Percentiles rank a stretch among this genome's conserved stretches.
Conservation (phyloP, 1,140 invertebrate genomes). For the Pseudomyrmex dendroicus region DNA sequence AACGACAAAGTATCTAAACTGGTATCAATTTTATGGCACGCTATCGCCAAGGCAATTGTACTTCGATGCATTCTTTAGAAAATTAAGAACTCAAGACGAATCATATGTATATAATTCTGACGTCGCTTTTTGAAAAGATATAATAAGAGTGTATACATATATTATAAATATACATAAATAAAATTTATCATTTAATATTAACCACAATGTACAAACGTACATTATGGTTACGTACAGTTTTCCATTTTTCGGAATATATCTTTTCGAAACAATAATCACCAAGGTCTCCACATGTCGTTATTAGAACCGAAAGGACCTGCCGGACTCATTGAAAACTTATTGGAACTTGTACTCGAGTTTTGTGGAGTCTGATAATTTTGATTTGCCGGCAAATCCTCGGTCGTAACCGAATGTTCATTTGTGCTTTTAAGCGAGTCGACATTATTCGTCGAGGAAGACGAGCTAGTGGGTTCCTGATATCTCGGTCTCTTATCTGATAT, state of each 20-base stretch:
- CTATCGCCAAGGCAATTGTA: not conserved
- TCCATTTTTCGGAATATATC: not conserved
- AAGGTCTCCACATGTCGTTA: constrained; percentile 85
- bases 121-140: no score
- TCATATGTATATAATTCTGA: no score
- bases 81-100: not conserved
- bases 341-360: constrained; percentile 76
- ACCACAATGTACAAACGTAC: no score
- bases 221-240: no score
- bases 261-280: constrained; percentile 75
- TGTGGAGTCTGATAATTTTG: constrained; percentile 65
- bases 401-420: constrained; percentile 70
- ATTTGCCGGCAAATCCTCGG: constrained; percentile 76
- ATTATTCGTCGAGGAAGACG: constrained; percentile 57
- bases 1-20: constrained; percentile 13
- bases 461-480: constrained; percentile 77
- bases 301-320: constrained; percentile 76
- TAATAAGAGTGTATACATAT: no score
- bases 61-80: not conserved
- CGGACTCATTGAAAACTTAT: constrained; percentile 74
- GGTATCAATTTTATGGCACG: not conserved
- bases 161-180: no score
- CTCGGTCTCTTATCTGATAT: constrained; percentile 81
- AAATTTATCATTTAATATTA: not conserved
- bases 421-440: constrained; percentile 60